Evolutionary conservation across 2,888 invertebrate species (phyloP).

Genomic region (Anaspis maculata): DNA sequence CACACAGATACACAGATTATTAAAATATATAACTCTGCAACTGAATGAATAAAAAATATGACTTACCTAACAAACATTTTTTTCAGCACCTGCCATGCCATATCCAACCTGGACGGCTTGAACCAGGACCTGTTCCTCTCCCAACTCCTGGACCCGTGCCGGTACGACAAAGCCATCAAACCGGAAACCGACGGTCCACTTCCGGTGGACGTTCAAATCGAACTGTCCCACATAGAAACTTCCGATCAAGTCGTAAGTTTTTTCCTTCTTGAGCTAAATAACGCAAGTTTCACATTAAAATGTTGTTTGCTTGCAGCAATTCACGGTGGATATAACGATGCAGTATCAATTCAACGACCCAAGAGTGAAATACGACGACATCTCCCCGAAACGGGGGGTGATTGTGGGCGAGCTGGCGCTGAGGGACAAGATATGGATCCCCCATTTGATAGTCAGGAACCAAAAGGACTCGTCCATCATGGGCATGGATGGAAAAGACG

Average conservation of each 20-base stretch:
- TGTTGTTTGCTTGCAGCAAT: conserved; percentile 53
- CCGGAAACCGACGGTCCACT: conserved; percentile 59
- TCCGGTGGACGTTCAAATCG: conserved; percentile 64
- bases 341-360: conserved; percentile 73
- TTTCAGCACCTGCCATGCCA: neutral
- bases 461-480: conserved; percentile 66
- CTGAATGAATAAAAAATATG: conserved; percentile 1
- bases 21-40: too few relatives aligned
- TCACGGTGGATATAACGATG: conserved; percentile 71
- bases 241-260: conserved; percentile 40
- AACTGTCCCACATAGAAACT: conserved; percentile 76
- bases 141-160: conserved; percentile 62
- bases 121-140: conserved; percentile 63
- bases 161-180: conserved; percentile 66
- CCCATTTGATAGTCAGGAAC: conserved; percentile 74
- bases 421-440: conserved; percentile 70
- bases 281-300: neutral
- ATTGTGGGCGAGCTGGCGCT: conserved; percentile 65
- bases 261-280: neutral
- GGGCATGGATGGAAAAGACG: conserved; percentile 70
- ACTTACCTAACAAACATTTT: neutral
- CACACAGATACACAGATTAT: too few relatives aligned
- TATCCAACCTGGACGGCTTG: conserved; percentile 39
- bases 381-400: conserved; percentile 58
- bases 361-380: conserved; percentile 58